These are phyloP conservation scores for Mizuhopecten yessoensis DNA, from an alignment of 1,140 invertebrate genomes.

Conservation along the genomic window DNA sequence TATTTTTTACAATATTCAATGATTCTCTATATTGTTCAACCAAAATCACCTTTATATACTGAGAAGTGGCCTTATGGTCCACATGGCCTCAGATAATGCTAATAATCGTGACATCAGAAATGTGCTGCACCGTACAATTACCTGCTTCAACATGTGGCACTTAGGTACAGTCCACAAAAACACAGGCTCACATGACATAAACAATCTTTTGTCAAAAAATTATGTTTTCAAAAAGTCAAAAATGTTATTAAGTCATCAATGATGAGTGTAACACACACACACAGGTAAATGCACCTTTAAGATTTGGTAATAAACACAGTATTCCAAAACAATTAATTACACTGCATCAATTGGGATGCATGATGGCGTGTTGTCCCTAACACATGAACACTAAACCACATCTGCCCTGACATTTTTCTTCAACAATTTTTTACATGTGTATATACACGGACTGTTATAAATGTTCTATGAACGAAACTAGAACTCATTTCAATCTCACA, in stretches of 20 bases:
- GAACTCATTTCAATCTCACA: too few species aligned
- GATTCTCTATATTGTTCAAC: too few species aligned
- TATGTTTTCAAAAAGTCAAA: neutral
- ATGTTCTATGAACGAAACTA: neutral
- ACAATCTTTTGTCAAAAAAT: neutral
- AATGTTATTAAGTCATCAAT: neutral
- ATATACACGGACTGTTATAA: too few species aligned
- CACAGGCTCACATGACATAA: neutral
- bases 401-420: neutral
- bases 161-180: neutral
- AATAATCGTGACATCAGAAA: too few species aligned
- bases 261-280: too few species aligned
- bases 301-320: too few species aligned
- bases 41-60: too few species aligned
- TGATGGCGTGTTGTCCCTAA: neutral
- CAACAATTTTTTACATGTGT: neutral
- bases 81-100: too few species aligned
- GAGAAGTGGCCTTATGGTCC: too few species aligned
- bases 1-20: too few species aligned
- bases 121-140: neutral
- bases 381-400: neutral
- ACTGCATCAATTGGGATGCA: neutral
- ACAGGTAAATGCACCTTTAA: too few species aligned
- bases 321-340: too few species aligned
- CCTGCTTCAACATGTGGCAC: constrained; percentile 20